Evolutionary conservation across 2,113 vertebrate genomes (phyloP).

Genomic region (Dasyurus viverrinus): DNA sequence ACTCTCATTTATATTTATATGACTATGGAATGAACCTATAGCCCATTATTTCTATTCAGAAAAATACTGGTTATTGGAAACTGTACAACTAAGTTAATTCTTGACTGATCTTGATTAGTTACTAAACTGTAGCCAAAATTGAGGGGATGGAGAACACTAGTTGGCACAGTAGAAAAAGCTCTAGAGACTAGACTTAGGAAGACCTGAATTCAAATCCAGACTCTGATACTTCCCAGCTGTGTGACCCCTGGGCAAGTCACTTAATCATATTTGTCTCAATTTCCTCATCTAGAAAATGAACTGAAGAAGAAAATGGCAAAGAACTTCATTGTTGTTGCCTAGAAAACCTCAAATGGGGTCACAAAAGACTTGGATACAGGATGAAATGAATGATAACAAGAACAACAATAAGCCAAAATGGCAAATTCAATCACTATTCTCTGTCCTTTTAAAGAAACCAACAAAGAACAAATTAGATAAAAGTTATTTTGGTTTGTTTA

Average conservation of each 20-base stretch:
- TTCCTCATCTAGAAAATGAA: neutral
- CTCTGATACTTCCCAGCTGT: neutral
- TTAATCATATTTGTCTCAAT: neutral
- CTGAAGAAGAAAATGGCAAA: neutral
- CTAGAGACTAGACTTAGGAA: neutral
- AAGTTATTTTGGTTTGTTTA: neutral
- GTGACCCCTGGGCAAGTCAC: neutral
- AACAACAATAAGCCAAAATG: neutral
- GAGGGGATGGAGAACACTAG: neutral
- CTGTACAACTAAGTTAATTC: neutral
- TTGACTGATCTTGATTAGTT: neutral
- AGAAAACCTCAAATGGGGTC: neutral
- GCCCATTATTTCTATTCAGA: neutral
- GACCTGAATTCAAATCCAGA: neutral
- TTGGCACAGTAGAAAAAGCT: neutral
- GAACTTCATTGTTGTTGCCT: neutral
- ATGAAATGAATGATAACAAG: neutral
- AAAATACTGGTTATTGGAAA: neutral
- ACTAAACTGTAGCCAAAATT: neutral
- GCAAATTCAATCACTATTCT: neutral
- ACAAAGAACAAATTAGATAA: neutral
- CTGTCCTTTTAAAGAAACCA: neutral
- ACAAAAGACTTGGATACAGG: constrained; percentile 14
- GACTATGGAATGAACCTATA: neutral
- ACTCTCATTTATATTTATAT: neutral